Conservation (phyloP, 1,140 invertebrate genomes). For the Sarcophaga peregrina region DNA sequence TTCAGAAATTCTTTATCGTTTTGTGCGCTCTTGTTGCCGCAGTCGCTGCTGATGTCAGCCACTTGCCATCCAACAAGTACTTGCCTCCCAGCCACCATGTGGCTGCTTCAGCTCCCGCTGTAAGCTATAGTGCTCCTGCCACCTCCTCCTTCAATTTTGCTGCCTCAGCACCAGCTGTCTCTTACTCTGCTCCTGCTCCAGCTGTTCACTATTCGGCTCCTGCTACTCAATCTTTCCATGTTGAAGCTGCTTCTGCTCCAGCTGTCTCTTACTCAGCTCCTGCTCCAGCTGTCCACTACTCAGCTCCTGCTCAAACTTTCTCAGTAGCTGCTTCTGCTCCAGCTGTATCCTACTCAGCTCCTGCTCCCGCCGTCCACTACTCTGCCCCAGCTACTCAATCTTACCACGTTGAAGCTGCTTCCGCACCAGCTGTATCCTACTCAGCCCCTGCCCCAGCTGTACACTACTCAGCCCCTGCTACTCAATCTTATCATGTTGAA, state of each 20-base stretch:
- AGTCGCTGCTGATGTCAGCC: conserved; percentile 52
- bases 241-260: conserved; percentile 43
- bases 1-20: conserved; percentile 43
- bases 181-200: conserved; percentile 44
- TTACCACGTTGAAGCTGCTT: conserved; percentile 47
- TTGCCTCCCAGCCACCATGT: conserved; percentile 44
- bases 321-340: conserved; percentile 43
- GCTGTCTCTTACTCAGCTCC: conserved; percentile 50
- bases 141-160: conserved; percentile 40
- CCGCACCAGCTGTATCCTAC: conserved; percentile 12
- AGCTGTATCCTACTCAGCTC: conserved; percentile 52
- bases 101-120: conserved; percentile 46
- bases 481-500: conserved; percentile 45
- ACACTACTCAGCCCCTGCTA: conserved; percentile 51
- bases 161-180: conserved; percentile 42
- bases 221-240: conserved; percentile 30
- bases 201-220: conserved; percentile 7
- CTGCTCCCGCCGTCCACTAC: conserved; percentile 52
- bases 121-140: conserved; percentile 51
- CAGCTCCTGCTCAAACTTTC: conserved; percentile 45
- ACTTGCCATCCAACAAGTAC: conserved; percentile 53
- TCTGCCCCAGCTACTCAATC: conserved; percentile 46
- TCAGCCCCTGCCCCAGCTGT: conserved; percentile 35
- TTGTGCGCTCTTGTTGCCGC: conserved; percentile 36
- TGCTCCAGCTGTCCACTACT: conserved; percentile 37